Conservation (phyloP, 2,113 vertebrate genomes). For the Oxyruncus cristatus region DNA sequence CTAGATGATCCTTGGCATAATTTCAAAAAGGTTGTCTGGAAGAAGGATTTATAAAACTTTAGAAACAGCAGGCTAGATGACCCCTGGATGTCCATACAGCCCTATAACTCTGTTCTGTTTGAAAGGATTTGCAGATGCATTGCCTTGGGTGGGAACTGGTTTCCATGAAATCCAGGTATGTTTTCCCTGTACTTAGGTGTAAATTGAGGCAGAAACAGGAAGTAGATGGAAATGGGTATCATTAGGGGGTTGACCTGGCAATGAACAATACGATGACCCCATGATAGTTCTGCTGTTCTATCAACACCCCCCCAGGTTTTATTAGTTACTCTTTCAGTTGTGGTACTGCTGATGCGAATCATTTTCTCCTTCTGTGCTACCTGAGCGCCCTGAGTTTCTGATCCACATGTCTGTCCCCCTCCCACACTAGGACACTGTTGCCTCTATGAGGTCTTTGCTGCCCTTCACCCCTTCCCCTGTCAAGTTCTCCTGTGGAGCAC, state of each 20-base stretch:
- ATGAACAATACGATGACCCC: background rate
- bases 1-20: background rate
- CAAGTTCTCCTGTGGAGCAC: background rate
- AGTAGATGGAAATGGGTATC: background rate
- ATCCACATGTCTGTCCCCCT: background rate
- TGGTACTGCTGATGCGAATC: background rate
- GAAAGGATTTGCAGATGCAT: background rate
- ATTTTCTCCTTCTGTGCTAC: background rate
- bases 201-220: background rate
- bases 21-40: background rate
- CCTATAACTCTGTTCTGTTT: background rate
- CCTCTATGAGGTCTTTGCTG: background rate
- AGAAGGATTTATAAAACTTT: background rate
- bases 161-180: background rate
- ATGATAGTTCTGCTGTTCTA: background rate
- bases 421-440: background rate
- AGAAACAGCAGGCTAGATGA: background rate
- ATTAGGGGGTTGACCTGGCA: background rate
- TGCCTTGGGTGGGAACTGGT: background rate
- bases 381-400: background rate
- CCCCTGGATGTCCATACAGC: background rate
- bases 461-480: background rate
- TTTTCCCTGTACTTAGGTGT: background rate
- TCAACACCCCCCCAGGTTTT: fast-evolving
- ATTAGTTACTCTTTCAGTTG: background rate